Base-by-base conservation (phyloP, 2,888 invertebrate genomes). In the Pardosa pseudoannulata region DNA sequence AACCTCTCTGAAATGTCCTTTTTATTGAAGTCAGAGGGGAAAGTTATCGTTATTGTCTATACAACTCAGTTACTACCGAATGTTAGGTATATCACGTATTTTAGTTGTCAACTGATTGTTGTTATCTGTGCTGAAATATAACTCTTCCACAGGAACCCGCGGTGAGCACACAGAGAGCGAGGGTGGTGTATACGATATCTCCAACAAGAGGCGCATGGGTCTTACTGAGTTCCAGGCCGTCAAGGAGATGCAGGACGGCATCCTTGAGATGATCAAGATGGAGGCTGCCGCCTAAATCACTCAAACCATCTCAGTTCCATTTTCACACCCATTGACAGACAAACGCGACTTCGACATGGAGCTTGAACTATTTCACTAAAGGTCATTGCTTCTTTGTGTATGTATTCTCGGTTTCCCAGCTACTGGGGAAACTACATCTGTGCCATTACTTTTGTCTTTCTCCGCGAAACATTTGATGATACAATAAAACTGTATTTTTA, bases 171-270 rank as follows among this genome's bases (percentile, higher is more conserved):
- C 97, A 85, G 97, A 98, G 92, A 96, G 97, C 88, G 97, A 96
- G 92, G 98, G 98, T 89, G 98, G 98, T 88, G 94, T 98, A 91
- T 98, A 97, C 92, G 98, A 98, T 93, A 97, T 98, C 93, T 97
- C 97, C 93, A 98, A 98, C 95, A 98, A 97, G 94, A 94, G 98
- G 92, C 97, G 98, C 92, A 96, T 98, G 95, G 98, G 98, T 89
- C 95, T 98, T 91, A 98, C 98, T 91, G 98, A 98, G 93, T 97
- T 95, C 94, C 95, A 98, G 90, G 98, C 98, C 91, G 97, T 98
- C 92, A 97, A 97, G 94, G 97, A 98, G 93, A 97, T 97, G 96
- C 95, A 97, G 94, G 97, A 97, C 91, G 98, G 98, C 91, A 97
- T 98, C 93, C 94, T 95, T 90, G 97, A 97, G 93, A 94, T 98